Conservation (phyloP, 2,113 vertebrate species). For the Choloepus hoffmanni region DNA sequence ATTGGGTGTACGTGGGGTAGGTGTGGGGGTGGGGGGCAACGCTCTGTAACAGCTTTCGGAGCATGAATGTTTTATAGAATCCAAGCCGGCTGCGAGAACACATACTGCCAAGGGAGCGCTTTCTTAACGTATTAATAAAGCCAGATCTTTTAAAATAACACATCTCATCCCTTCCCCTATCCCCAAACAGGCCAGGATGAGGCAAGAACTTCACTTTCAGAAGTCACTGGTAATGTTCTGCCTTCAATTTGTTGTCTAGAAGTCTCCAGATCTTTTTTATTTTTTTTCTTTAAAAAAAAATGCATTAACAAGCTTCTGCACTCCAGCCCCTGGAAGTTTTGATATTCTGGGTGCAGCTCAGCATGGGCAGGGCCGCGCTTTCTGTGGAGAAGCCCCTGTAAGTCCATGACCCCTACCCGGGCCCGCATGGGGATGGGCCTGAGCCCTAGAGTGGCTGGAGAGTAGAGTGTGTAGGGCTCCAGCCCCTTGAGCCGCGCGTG, state of each 20-base stretch:
- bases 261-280: constrained; percentile 74
- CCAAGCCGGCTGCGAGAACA: constrained; percentile 90
- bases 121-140: constrained; percentile 90
- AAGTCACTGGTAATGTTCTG: constrained; percentile 83
- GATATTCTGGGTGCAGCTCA: constrained; percentile 84
- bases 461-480: fast-evolving
- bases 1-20: not conserved
- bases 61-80: constrained; percentile 94
- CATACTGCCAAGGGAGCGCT: constrained; percentile 89
- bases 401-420: not conserved
- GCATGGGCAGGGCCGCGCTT: constrained; percentile 83
- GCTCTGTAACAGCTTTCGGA: constrained; percentile 90
- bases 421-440: fast-evolving
- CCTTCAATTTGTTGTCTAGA: constrained; percentile 87
- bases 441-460: not conserved
- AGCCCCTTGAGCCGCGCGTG: fast-evolving
- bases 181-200: constrained; percentile 75
- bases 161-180: constrained; percentile 56
- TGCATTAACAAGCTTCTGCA: constrained; percentile 75
- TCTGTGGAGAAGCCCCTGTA: not conserved
- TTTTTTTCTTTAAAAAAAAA: not conserved
- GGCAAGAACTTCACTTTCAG: constrained; percentile 80
- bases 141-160: constrained; percentile 88
- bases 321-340: constrained; percentile 78
- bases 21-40: constrained; percentile 58